Evolutionary conservation across 2,797 vertebrate species (phyloP).

Genomic region (Acipenser oxyrinchus): DNA sequence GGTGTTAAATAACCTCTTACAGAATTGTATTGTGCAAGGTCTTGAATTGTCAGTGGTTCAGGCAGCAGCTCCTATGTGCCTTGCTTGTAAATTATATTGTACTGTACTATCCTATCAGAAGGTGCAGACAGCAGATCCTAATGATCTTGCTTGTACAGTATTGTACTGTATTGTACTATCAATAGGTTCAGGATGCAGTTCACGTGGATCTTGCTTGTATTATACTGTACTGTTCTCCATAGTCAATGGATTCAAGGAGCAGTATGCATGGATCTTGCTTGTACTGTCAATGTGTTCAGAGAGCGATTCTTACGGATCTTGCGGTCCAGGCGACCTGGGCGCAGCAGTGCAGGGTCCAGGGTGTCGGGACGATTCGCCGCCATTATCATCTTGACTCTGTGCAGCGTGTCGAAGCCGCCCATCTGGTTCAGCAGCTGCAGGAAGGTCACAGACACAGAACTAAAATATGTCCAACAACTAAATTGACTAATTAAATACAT

Average conservation of each 20-base stretch:
- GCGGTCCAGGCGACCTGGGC: slow-evolving; percentile 87
- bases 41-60: too few relatives aligned
- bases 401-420: slow-evolving; percentile 96
- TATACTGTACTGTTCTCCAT: neutral
- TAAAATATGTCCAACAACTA: neutral
- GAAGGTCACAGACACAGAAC: neutral
- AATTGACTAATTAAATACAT: too few relatives aligned
- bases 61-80: too few relatives aligned
- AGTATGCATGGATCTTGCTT: neutral
- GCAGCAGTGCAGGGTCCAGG: slow-evolving; percentile 84
- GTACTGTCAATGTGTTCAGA: neutral
- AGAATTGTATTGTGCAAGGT: neutral
- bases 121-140: too few relatives aligned
- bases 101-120: too few relatives aligned
- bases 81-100: too few relatives aligned
- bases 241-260: neutral
- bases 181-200: too few relatives aligned
- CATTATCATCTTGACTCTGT: slow-evolving; percentile 99
- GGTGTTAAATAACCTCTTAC: neutral
- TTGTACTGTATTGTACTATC: too few relatives aligned
- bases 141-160: too few relatives aligned
- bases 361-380: slow-evolving; percentile 96
- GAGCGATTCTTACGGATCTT: slow-evolving; percentile 82
- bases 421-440: slow-evolving; percentile 91
- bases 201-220: too few relatives aligned